Base-by-base conservation (phyloP, 1,140 invertebrate genomes). In the Temnothorax nylanderi region DNA sequence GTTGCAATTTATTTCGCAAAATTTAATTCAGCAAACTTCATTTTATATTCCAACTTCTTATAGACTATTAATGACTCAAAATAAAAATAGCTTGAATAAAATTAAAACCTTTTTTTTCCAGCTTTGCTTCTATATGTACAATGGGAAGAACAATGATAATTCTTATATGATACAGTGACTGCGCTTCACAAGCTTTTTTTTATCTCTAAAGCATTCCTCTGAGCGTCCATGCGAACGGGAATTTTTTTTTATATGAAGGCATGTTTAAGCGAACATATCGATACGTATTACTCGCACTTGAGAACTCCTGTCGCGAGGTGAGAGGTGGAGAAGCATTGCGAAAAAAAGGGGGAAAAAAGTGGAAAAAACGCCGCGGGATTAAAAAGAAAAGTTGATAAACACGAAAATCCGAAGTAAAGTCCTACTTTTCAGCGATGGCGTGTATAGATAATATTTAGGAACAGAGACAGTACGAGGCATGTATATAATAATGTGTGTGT, bases 351-450 rank as follows among this genome's bases (percentile, higher is more conserved):
- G 4, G 80, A 7, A 54, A 51, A n/a, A 13, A 49, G 11, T 51
- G 4, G 80, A 7, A 54, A 51, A n/a, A 13, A 49, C 7, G 8
- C 72, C 72, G 58, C 41, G 16, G 72, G 47, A 58, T 49, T 51
- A 69, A 56, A 56, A 54, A 32, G 51, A 82, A 74, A 71, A 89
- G 51, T 74, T 76, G 56, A 62, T 54, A 47, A 41, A 82, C 21
- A 64, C 62, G 72, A 37, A 65, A 69, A 67, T 62, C 65, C 82
- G 72, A 26, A 86, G 64, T 71, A 77, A 62, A 84, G 60, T 80
- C 78, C 65, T 89, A 89, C 67, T 67, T 74, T 62, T 89, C 86
- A 80, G 85, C 87, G 56, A 80, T 89, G 62, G 85, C 60, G 71
- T 85, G 58, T 88, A 60, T 32, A 71, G 75, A 41, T 67, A 56